Evolutionary conservation across 2,888 invertebrate genomes (phyloP), one percentile per base, ranked within the genome.

Genomic region (Parochlus steinenii): DNA sequence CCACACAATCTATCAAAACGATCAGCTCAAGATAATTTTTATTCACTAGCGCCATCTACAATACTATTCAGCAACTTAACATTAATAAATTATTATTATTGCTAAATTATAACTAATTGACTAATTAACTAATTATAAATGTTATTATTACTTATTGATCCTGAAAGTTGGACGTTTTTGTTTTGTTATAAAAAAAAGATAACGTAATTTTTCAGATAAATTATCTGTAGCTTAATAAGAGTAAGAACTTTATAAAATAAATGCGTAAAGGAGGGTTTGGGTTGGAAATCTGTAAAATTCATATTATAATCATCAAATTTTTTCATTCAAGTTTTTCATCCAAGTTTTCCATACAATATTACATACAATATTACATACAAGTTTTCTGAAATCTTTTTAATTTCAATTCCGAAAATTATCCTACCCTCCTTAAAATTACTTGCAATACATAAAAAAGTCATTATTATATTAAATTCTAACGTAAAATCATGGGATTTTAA

Each of bases 1-100:
- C 23, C 5, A 34, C 34, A 22, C 29, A 24, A 12, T 28, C 36
- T 29, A 36, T 36, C 16, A 36, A 36, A 12, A 30, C 36, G 23
- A 30, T 36, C 30, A 36, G 36, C 36, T 36, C 36, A 36, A 36
- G 36, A 36, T 36, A 36, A 36, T 36, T n/a, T n/a, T n/a, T 36
- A 36, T 30, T 29, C 30, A 30, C 30, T 7, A 11, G 7, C 18
- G 36, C 24, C 24, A 20, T 36, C 10, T 28, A 25, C 11, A 8
- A 7, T 11, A 24, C 12, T 25, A 25, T 12, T 24, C 14, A 12
- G n/a, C n/a, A n/a, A n/a, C n/a, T n/a, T n/a, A n/a, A n/a, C n/a
- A n/a, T n/a, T n/a, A n/a, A n/a, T n/a, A n/a, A n/a, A n/a, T n/a
- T n/a, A n/a, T n/a, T n/a, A n/a, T n/a, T n/a, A n/a, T n/a, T n/a